Evolutionary conservation across 2,113 vertebrate genomes (phyloP).

Genomic region (Passerina amoena): DNA sequence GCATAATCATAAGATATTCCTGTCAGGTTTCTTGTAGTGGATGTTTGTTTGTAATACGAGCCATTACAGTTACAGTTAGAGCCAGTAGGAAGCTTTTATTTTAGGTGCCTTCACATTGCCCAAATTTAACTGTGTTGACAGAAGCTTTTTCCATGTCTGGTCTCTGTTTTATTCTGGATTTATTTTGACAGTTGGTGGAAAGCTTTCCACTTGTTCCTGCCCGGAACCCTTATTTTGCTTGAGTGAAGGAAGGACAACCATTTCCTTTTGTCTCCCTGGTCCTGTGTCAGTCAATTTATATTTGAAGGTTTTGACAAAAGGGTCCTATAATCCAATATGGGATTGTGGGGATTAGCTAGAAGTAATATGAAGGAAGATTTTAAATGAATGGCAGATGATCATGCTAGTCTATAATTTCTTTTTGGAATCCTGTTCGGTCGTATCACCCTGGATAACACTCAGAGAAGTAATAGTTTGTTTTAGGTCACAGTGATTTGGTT

Average conservation of each 20-base stretch:
- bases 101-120: background rate
- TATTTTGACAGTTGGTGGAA: background rate
- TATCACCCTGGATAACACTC: background rate
- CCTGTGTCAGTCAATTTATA: background rate
- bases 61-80: background rate
- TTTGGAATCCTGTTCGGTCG: background rate
- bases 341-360: background rate
- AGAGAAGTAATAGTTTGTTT: background rate
- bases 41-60: background rate
- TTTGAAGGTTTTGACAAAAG: background rate
- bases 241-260: background rate
- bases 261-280: background rate
- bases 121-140: background rate
- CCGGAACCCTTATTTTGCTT: background rate
- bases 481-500: background rate
- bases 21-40: background rate
- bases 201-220: background rate
- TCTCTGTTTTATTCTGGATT: background rate
- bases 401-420: background rate
- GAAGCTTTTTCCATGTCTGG: constrained; percentile 27
- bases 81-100: background rate
- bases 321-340: background rate
- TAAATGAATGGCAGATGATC: background rate
- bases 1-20: background rate
- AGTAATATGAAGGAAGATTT: background rate